Base-by-base conservation (phyloP, 2,113 vertebrate genomes). In the Calyptomena viridis region DNA sequence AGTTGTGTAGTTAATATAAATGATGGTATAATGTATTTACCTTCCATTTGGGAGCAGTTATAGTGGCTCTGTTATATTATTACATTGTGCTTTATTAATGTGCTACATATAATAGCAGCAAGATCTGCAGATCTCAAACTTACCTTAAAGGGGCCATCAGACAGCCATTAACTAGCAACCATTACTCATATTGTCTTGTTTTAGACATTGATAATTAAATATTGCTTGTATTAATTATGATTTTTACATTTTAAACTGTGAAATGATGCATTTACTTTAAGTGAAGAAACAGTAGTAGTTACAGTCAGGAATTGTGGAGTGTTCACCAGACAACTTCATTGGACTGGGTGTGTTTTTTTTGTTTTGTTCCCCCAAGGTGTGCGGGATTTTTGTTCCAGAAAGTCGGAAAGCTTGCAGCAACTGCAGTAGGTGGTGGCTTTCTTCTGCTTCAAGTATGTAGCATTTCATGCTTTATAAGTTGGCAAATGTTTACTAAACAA, bases 361-460 rank as follows among this genome's bases (percentile, higher is more conserved):
- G 84, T 96, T 97, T 92, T 71, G 84, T 96, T 95, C 90, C 93
- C 96, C 94, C 84, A 97, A 99, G 99, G 99, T 99, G 99, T 98
- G 99, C 98, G 71, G 99, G 99, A 94, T 99, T 99, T 98, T 98
- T 99, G 84, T 99, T 99, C 97, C 99, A 99, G 98, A 99, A 99
- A 95, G 99, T 99, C 87, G 99, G 99, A 46, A 99, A 99, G 95
- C 98, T 99, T 90, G 99, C 99, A 83, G 99, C 99, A 75, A 99
- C 99, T 77, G 98, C 99, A 92, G 99, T 99, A 62, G 99, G 99
- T 60, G 99, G 99, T 95, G 99, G 99, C 91, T 99, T 99, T 94
- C 98, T 99, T 93, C 98, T 99, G 75, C 97, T 99, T 91, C 99
- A 99, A 98, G 99, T 99, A 98, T 87, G 92, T 95, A 92, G 92